phyloP scores from a whole-genome alignment of 2,888 invertebrate species.

The Argyresthia goedartella region DNA sequence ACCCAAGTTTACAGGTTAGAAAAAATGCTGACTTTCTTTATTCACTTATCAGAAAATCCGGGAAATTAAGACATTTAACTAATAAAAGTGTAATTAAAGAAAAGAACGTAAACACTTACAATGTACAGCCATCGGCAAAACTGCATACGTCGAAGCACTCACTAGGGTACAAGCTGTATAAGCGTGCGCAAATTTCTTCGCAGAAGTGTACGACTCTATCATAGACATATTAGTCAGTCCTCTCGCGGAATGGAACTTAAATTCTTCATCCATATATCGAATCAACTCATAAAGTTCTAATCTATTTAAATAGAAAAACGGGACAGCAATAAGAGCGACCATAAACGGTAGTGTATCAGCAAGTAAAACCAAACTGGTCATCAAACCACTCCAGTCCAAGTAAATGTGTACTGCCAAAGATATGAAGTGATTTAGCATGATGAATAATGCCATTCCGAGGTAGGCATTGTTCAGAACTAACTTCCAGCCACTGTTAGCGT shows the following conservation, averaged over 20 bases:
- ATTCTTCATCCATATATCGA: constrained; percentile 38
- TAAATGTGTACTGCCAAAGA: constrained; percentile 35
- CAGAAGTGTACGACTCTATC: constrained; percentile 32
- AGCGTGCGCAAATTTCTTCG: constrained; percentile 39
- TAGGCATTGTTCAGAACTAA: constrained; percentile 37
- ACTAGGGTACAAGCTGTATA: constrained; percentile 50
- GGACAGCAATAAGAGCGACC: constrained; percentile 34
- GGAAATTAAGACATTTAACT: no score
- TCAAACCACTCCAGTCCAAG: constrained; percentile 40
- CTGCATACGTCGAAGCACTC: constrained; percentile 45
- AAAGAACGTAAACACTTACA: constrained; percentile 29
- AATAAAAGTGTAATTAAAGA: no score
- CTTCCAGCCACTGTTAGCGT: constrained; percentile 20
- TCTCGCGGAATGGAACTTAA: constrained; percentile 43
- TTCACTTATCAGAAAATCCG: no score
- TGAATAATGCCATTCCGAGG: constrained; percentile 33
- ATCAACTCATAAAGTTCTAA: constrained; percentile 35
- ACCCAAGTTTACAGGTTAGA: no score
- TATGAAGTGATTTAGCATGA: constrained; percentile 23
- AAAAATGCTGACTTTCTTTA: no score
- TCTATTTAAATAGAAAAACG: constrained; percentile 36
- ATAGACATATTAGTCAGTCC: constrained; percentile 58
- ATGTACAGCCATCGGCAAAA: constrained; percentile 36
- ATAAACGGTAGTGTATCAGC: constrained; percentile 44
- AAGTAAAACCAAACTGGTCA: constrained; percentile 40